Conservation (phyloP, 2,113 vertebrate genomes). For the Tonatia bakeri region DNA sequence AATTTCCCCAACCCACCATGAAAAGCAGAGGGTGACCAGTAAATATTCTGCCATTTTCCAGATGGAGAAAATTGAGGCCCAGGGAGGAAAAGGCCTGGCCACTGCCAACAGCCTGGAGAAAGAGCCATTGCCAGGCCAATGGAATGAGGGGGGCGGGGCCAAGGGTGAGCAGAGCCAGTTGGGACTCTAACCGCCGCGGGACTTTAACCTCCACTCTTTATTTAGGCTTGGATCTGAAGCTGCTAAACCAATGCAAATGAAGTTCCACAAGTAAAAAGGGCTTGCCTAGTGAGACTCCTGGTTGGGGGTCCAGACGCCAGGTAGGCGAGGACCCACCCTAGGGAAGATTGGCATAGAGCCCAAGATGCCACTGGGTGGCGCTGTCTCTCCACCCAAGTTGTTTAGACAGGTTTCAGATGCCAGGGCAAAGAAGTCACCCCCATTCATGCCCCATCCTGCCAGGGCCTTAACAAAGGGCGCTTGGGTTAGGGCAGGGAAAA, state of each 20-base stretch:
- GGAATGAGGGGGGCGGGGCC: neutral
- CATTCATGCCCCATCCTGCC: constrained; percentile 69
- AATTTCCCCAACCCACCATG: neutral
- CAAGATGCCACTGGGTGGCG: constrained; percentile 65
- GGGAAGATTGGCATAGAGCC: neutral
- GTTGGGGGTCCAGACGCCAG: neutral
- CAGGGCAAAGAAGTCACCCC: constrained; percentile 70
- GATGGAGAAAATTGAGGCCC: neutral
- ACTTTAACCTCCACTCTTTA: neutral
- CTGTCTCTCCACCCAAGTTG: constrained; percentile 63
- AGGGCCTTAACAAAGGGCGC: constrained; percentile 65
- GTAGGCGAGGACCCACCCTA: neutral
- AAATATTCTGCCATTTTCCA: constrained; percentile 18
- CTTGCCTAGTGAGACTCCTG: neutral
- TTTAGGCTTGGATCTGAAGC: constrained; percentile 22
- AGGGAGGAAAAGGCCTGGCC: neutral
- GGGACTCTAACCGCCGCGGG: neutral
- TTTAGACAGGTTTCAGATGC: constrained; percentile 44
- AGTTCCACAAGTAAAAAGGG: neutral
- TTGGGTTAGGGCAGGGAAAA: constrained; percentile 66
- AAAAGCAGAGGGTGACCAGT: neutral
- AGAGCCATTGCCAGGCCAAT: neutral
- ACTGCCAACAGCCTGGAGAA: neutral
- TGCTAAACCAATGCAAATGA: constrained; percentile 17
- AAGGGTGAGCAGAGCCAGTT: neutral